Percentiles rank a stretch among this genome's conserved stretches.
phyloP scores from a whole-genome alignment of 2,113 vertebrate species.

The Drymodes brunneopygia region DNA sequence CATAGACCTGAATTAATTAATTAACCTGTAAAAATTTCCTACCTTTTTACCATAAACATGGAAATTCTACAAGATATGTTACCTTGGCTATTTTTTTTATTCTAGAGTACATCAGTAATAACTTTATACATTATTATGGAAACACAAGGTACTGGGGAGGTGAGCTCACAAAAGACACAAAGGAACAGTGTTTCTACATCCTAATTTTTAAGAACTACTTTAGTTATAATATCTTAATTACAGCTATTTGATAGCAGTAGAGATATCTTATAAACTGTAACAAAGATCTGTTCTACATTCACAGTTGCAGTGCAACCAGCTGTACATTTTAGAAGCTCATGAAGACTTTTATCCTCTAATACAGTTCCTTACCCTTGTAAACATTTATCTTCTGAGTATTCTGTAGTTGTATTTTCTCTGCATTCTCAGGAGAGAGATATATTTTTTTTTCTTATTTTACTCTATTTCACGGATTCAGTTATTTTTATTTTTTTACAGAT shows the following conservation, averaged over 20 bases:
- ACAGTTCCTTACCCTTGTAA: not conserved
- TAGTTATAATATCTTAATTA: not conserved
- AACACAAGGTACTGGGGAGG: not conserved
- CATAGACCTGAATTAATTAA: not conserved
- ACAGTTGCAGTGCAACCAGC: not conserved
- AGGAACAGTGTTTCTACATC: not conserved
- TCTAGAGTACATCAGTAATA: not conserved
- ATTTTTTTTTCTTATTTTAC: conserved; percentile 7
- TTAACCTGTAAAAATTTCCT: not conserved
- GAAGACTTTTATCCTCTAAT: not conserved
- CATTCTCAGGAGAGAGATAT: not conserved
- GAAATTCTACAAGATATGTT: not conserved
- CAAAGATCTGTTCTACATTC: not conserved
- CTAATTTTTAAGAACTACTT: not conserved
- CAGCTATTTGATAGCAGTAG: not conserved
- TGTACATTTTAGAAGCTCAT: not conserved
- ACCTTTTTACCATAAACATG: not conserved
- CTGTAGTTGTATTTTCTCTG: not conserved
- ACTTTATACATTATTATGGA: not conserved
- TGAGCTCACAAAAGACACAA: not conserved
- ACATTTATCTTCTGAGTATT: not conserved
- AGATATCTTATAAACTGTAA: not conserved
- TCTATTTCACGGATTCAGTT: not conserved
- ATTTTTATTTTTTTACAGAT: not conserved
- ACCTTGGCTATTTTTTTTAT: not conserved